These are phyloP conservation scores for Heliconius nattereri DNA, from an alignment of 1,140 invertebrate genomes.

Conservation along the genomic window DNA sequence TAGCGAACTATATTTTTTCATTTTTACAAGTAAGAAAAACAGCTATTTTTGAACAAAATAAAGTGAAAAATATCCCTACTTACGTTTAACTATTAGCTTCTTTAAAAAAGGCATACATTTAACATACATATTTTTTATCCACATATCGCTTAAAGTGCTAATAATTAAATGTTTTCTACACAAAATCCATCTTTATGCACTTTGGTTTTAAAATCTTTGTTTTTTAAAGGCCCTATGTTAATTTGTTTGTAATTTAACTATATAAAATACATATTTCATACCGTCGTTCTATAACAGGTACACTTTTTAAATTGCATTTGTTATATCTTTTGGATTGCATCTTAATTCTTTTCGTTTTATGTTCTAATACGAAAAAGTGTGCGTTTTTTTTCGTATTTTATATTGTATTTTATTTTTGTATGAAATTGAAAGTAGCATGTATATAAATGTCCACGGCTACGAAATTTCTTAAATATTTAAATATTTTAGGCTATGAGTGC, in stretches of 20 bases:
- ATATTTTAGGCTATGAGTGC: constrained; percentile 78
- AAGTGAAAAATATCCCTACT: too few species aligned
- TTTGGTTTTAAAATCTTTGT: not conserved
- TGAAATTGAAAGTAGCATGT: constrained; percentile 35
- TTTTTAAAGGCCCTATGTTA: not conserved
- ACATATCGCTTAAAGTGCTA: too few species aligned
- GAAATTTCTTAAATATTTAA: constrained; percentile 56
- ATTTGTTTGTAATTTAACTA: constrained; percentile 30
- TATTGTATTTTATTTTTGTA: not conserved
- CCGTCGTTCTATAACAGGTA: constrained; percentile 19
- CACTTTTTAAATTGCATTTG: constrained; percentile 45
- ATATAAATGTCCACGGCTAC: constrained; percentile 35
- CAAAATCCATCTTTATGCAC: not conserved
- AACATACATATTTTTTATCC: too few species aligned
- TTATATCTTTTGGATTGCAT: constrained; percentile 44
- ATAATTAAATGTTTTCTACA: not conserved
- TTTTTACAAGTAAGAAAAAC: too few species aligned
- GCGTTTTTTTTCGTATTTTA: not conserved
- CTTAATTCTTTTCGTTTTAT: constrained; percentile 17
- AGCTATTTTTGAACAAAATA: too few species aligned
- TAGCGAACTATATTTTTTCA: too few species aligned
- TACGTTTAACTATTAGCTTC: too few species aligned
- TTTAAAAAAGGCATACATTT: too few species aligned
- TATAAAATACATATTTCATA: not conserved
- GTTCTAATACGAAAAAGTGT: constrained; percentile 16